Percentiles rank a stretch among this genome's conserved stretches.
phyloP scores from a whole-genome alignment of 2,888 invertebrate species.

The Calameuta filiformis region DNA sequence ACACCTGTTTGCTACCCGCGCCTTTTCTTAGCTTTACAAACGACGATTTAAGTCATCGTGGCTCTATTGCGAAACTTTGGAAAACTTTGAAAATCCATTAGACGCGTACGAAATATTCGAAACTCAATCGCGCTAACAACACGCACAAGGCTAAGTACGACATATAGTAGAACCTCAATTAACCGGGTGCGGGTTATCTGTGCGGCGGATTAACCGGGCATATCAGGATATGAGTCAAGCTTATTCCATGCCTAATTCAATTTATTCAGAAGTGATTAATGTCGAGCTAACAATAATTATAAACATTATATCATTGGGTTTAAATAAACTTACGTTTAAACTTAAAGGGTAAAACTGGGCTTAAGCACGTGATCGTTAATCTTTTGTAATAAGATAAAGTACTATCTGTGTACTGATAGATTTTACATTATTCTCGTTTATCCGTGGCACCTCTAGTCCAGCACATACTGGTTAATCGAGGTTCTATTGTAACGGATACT shows the following conservation, averaged over 20 bases:
- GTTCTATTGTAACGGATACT: neutral
- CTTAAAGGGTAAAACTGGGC: neutral
- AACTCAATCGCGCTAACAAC: neutral
- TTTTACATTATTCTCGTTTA: neutral
- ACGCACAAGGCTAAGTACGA: neutral
- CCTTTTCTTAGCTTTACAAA: neutral
- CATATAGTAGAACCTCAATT: neutral
- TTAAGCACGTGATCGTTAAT: neutral
- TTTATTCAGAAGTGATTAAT: too few relatives aligned
- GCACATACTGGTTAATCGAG: neutral
- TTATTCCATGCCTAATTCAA: too few relatives aligned
- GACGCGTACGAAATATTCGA: neutral
- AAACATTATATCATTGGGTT: too few relatives aligned
- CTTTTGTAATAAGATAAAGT: neutral
- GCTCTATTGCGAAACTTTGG: neutral
- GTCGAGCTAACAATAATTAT: too few relatives aligned
- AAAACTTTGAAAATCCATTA: neutral
- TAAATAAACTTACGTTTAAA: neutral
- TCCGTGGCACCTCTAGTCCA: neutral
- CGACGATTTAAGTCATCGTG: neutral
- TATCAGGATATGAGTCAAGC: neutral
- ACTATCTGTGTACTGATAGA: neutral
- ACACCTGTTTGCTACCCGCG: conserved; percentile 46
- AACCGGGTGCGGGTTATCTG: conserved; percentile 2
- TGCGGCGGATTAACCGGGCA: neutral